Evolutionary conservation across 2,888 invertebrate species (phyloP).

Genomic region (Thysanoteuthis rhombus): DNA sequence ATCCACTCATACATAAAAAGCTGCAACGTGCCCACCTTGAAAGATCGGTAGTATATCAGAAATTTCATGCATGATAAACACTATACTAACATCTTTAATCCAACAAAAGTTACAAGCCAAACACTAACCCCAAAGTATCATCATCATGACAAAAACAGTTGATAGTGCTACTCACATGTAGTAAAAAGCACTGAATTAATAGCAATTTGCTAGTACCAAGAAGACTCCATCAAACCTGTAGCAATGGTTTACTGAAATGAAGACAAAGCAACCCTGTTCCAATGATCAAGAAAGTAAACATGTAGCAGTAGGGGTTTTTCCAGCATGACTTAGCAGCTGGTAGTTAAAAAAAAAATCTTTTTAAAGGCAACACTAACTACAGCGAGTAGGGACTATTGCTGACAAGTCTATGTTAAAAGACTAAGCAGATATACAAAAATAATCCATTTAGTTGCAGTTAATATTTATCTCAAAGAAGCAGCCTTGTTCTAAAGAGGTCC

Average conservation of each 20-base stretch:
- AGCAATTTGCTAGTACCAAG: conserved; percentile 32
- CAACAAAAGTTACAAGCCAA: conserved; percentile 19
- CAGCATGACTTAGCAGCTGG: conserved; percentile 30
- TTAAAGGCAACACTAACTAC: background rate
- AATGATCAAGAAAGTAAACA: conserved; percentile 31
- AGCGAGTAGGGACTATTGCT: background rate
- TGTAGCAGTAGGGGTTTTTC: conserved; percentile 14
- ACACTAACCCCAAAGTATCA: conserved; percentile 29
- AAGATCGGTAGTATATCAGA: background rate
- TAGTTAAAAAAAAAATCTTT: background rate
- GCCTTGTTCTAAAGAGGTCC: background rate
- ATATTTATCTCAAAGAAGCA: background rate
- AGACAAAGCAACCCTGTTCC: conserved; percentile 31
- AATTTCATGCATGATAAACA: background rate
- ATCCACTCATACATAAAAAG: background rate
- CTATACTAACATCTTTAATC: background rate
- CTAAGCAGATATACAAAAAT: background rate
- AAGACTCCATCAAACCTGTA: conserved; percentile 32
- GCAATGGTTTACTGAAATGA: conserved; percentile 31
- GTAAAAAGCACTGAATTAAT: conserved; percentile 31
- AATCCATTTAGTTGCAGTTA: background rate
- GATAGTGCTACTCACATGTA: conserved; percentile 32
- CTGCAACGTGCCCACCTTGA: background rate
- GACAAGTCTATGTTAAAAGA: background rate
- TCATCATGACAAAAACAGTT: conserved; percentile 30